Conservation (phyloP, 2,888 invertebrate species). For the Cynaeus angustus region DNA sequence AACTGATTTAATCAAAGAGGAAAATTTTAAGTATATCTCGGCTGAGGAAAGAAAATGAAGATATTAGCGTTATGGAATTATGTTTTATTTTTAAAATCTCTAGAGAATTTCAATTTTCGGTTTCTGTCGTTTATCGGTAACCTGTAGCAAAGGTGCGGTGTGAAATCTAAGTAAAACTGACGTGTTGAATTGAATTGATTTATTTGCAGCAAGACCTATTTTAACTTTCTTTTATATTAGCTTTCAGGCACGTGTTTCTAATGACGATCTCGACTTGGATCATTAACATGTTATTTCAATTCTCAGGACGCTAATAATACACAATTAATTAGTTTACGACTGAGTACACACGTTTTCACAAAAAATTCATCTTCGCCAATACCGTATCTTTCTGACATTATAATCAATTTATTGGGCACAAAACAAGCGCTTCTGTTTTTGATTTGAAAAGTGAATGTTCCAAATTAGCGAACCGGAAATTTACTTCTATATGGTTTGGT, state of each 20-base stretch:
- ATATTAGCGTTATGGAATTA: neutral
- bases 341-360: too few relatives aligned
- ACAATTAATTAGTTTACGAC: too few relatives aligned
- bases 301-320: neutral
- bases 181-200: neutral
- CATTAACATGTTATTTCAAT: neutral
- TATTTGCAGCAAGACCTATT: neutral
- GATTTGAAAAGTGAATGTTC: constrained; percentile 4
- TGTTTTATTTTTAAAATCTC: neutral
- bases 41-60: neutral
- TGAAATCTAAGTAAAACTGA: neutral
- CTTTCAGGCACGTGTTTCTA: constrained; percentile 7
- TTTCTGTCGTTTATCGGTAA: too few relatives aligned
- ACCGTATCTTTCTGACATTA: too few relatives aligned
- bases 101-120: neutral
- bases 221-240: neutral
- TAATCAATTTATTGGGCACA: too few relatives aligned
- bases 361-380: too few relatives aligned
- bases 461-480: constrained; percentile 1
- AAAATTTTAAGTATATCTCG: neutral
- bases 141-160: too few relatives aligned
- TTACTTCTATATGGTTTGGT: neutral
- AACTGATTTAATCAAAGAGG: constrained; percentile 16
- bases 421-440: neutral
- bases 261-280: constrained; percentile 1